Percentiles rank a stretch among this genome's conserved stretches.
Conservation (phyloP, 2,888 invertebrate species). For the Caenorhabditis afra region DNA sequence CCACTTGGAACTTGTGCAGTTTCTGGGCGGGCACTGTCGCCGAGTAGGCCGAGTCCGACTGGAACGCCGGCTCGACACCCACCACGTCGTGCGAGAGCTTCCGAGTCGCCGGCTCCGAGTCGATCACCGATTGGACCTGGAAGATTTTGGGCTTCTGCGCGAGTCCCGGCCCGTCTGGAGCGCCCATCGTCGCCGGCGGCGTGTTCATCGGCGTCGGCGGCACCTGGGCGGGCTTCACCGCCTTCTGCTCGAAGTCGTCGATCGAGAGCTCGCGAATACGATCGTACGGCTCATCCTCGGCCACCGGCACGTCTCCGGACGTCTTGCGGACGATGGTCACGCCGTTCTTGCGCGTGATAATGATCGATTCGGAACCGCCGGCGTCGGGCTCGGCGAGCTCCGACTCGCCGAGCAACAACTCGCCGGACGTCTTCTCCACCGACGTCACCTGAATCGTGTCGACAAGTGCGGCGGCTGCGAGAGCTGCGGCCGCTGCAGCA, state of each 20-base stretch:
- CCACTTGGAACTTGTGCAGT: conserved; percentile 23
- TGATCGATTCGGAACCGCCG: conserved; percentile 21
- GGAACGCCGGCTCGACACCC: no score
- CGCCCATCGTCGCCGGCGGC: conserved; percentile 48
- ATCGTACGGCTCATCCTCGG: conserved; percentile 21
- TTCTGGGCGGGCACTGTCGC: no score
- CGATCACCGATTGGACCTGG: conserved; percentile 14
- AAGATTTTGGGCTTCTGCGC: neutral
- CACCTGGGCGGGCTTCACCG: conserved; percentile 19
- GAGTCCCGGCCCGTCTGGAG: no score
- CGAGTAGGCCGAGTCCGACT: no score
- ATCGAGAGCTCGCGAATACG: conserved; percentile 42
- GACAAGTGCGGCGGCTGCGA: neutral
- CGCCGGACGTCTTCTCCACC: conserved; percentile 15
- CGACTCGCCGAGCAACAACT: no score
- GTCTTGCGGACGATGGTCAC: conserved; percentile 56
- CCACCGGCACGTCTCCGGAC: conserved; percentile 21
- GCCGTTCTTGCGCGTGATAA: conserved; percentile 55
- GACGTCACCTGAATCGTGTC: conserved; percentile 56
- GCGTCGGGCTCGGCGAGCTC: no score
- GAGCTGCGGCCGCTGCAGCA: no score
- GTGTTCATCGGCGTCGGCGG: conserved; percentile 62
- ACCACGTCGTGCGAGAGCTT: conserved; percentile 20
- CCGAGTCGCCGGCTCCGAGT: conserved; percentile 4
- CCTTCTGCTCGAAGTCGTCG: conserved; percentile 47